Percentiles rank a stretch among this genome's conserved stretches.
Conservation (phyloP, 2,888 invertebrate species). For the Colostygia pectinataria region DNA sequence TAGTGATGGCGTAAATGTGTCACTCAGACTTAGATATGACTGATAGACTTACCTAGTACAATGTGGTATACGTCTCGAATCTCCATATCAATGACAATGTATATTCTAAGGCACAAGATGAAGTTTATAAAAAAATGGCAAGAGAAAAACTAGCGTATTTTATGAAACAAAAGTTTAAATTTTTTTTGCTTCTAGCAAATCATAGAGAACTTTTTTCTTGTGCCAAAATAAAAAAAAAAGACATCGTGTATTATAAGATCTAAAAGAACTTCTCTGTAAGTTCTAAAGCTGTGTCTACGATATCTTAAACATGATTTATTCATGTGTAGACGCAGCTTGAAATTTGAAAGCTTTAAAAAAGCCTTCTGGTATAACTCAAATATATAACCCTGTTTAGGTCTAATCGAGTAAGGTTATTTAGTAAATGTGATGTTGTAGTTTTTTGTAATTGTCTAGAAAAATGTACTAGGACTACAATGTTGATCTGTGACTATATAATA, state of each 20-base stretch:
- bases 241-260: background rate
- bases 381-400: slow-evolving; percentile 31
- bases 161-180: background rate
- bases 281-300: slow-evolving; percentile 12
- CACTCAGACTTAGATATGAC: no score
- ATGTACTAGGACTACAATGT: slow-evolving; percentile 44
- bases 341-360: slow-evolving; percentile 34
- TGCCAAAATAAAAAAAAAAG: slow-evolving; percentile 14
- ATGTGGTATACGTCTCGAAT: slow-evolving; percentile 48
- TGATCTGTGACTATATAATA: slow-evolving; percentile 1
- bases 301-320: background rate
- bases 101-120: no score
- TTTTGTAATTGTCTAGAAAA: slow-evolving; percentile 58
- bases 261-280: background rate
- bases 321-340: slow-evolving; percentile 18
- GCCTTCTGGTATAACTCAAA: slow-evolving; percentile 32
- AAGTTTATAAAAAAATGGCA: slow-evolving; percentile 1
- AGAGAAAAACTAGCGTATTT: background rate
- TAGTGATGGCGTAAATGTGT: no score
- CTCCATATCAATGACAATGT: slow-evolving; percentile 40
- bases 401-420: slow-evolving; percentile 56
- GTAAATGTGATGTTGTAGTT: slow-evolving; percentile 62
- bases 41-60: slow-evolving; percentile 42
- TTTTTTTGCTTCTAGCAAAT: background rate
- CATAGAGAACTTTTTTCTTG: slow-evolving; percentile 12